These are phyloP conservation scores for Thunnus thynnus DNA, from an alignment of 2,113 vertebrate species.

Conservation along the genomic window DNA sequence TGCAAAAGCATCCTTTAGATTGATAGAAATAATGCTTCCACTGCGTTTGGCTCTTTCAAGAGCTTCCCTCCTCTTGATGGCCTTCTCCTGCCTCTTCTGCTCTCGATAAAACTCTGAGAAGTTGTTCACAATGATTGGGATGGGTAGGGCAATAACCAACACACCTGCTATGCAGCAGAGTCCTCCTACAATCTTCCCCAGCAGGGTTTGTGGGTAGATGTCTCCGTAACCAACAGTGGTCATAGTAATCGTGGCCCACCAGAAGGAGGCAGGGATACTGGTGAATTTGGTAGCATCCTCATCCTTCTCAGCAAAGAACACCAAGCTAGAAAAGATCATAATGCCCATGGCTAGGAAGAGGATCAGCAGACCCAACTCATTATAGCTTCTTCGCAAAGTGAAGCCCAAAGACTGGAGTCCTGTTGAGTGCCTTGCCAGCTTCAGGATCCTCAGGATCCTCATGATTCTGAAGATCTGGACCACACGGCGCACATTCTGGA, in stretches of 20 bases:
- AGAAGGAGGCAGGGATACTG: constrained; percentile 98
- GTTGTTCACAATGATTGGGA: constrained; percentile 99
- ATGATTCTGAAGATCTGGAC: constrained; percentile 99
- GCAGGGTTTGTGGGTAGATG: constrained; percentile 96
- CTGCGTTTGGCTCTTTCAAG: constrained; percentile 97
- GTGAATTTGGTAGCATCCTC: constrained; percentile 98
- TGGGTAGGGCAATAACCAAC: constrained; percentile 96
- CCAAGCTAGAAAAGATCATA: constrained; percentile 99
- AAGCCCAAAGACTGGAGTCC: constrained; percentile 98
- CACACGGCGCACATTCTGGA: constrained; percentile 96
- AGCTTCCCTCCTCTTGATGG: constrained; percentile 96
- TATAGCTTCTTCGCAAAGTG: constrained; percentile 96
- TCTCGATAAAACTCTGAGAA: constrained; percentile 99
- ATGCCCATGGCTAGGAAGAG: constrained; percentile 99
- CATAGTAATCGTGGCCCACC: constrained; percentile 99
- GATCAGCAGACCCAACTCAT: constrained; percentile 95
- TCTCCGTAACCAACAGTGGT: constrained; percentile 98
- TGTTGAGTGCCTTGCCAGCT: constrained; percentile 96
- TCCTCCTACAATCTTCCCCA: constrained; percentile 98
- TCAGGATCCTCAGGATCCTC: constrained; percentile 97
- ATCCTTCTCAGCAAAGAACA: constrained; percentile 99
- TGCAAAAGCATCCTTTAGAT: constrained; percentile 95
- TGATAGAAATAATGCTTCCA: constrained; percentile 98
- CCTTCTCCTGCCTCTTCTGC: constrained; percentile 98
- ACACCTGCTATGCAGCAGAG: constrained; percentile 98